A percentile compares a stretch with the other conserved stretches of the same genome.
Conservation (phyloP, 2,797 vertebrate genomes). For the Siniperca scherzeri region DNA sequence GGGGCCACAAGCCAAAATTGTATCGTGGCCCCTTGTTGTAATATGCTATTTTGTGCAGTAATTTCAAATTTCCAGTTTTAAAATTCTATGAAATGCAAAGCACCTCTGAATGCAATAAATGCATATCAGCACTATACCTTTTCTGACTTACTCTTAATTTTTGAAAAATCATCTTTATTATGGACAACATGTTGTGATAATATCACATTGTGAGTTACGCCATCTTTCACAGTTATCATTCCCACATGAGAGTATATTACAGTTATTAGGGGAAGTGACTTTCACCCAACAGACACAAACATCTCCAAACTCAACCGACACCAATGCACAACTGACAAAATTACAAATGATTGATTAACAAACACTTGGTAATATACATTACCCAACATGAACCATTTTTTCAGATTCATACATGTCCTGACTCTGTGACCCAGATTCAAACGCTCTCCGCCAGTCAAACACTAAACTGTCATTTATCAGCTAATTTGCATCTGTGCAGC, state of each 20-base stretch:
- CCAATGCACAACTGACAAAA: background rate
- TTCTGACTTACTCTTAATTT: background rate
- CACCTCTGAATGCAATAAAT: background rate
- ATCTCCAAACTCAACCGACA: background rate
- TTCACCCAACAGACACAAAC: conserved; percentile 4
- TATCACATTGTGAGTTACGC: background rate
- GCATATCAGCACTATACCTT: background rate
- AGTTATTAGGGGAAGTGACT: background rate
- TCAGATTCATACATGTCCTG: background rate
- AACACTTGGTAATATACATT: background rate
- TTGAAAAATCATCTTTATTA: background rate
- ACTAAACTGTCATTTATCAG: conserved; percentile 27
- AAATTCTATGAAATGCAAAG: background rate
- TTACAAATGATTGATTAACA: background rate
- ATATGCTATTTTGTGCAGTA: background rate
- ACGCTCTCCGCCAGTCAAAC: conserved; percentile 1
- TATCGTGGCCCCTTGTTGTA: too few species aligned
- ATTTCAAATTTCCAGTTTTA: background rate
- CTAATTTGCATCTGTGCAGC: background rate
- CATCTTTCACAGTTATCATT: background rate
- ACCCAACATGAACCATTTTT: background rate
- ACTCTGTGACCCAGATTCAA: conserved; percentile 9
- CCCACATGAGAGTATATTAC: background rate
- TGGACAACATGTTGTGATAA: background rate
- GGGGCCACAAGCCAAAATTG: background rate